Conservation (phyloP, 2,797 vertebrate species). For the Syngnathus rostellatus region DNA sequence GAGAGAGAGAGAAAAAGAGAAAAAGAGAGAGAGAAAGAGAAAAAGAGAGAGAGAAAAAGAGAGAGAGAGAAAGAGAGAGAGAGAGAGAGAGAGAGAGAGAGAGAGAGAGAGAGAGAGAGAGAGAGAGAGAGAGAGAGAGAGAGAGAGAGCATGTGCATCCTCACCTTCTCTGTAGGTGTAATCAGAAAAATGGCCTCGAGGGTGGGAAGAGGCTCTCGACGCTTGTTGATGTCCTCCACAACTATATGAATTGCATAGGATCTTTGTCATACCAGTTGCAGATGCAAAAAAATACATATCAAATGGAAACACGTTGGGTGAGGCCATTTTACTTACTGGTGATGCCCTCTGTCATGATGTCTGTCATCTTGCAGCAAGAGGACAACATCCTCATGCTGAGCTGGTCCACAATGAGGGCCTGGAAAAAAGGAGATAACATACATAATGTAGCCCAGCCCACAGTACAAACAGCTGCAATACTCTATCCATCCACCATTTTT, state of each 20-base stretch:
- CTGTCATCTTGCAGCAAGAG: slow-evolving; percentile 97
- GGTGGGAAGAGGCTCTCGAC: slow-evolving; percentile 87
- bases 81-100: too few relatives aligned
- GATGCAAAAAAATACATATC: background rate
- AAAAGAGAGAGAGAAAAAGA: too few relatives aligned
- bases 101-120: too few relatives aligned
- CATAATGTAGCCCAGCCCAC: too few relatives aligned
- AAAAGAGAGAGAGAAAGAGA: too few relatives aligned
- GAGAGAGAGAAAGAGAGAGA: too few relatives aligned
- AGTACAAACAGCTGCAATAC: too few relatives aligned
- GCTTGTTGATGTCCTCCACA: slow-evolving; percentile 93
- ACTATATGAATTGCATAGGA: slow-evolving; percentile 57
- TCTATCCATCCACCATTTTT: background rate
- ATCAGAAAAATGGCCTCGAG: slow-evolving; percentile 79
- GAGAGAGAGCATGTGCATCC: background rate
- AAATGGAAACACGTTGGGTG: background rate
- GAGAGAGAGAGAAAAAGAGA: background rate
- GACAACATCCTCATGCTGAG: slow-evolving; percentile 97
- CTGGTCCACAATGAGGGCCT: slow-evolving; percentile 96
- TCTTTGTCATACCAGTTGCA: slow-evolving; percentile 4
- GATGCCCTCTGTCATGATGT: slow-evolving; percentile 98
- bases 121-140: too few relatives aligned
- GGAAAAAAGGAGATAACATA: slow-evolving; percentile 2
- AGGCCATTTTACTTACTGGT: slow-evolving; percentile 77
- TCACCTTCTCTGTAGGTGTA: slow-evolving; percentile 71